These are phyloP conservation scores for Aethina tumida DNA, from an alignment of 1,140 invertebrate genomes.

Conservation along the genomic window DNA sequence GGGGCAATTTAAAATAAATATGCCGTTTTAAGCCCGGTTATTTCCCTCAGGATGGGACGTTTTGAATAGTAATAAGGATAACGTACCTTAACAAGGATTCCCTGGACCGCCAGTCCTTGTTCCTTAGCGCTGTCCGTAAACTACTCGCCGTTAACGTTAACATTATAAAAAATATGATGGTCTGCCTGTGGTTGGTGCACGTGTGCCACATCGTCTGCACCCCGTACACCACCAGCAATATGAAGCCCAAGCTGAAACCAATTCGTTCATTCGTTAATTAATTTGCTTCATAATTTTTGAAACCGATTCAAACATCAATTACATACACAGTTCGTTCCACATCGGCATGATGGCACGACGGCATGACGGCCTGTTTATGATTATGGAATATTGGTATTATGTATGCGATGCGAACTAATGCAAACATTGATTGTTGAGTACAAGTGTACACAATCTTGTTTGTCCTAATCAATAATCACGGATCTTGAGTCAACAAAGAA, in stretches of 20 bases:
- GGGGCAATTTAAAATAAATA: too few species aligned
- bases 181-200: conserved; percentile 37
- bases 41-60: too few species aligned
- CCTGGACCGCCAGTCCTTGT: conserved; percentile 68
- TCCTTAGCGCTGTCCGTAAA: conserved; percentile 57
- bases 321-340: neutral
- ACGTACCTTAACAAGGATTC: conserved; percentile 62
- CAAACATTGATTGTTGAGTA: too few species aligned
- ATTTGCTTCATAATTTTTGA: conserved; percentile 3
- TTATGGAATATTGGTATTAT: too few species aligned
- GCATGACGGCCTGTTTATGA: too few species aligned
- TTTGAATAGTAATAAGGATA: too few species aligned
- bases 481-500: too few species aligned
- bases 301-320: too few species aligned
- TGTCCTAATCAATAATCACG: too few species aligned
- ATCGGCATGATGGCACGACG: neutral
- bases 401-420: too few species aligned
- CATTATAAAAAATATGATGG: conserved; percentile 40
- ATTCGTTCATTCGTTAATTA: conserved; percentile 1
- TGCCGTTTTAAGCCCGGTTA: too few species aligned
- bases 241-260: conserved; percentile 54
- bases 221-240: conserved; percentile 52
- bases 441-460: too few species aligned
- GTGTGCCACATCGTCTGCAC: conserved; percentile 49
- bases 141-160: conserved; percentile 51